Evolutionary conservation across 2,113 vertebrate genomes (phyloP), one percentile per base, ranked within the genome.

Genomic region (Brachypodius melanocephalos): DNA sequence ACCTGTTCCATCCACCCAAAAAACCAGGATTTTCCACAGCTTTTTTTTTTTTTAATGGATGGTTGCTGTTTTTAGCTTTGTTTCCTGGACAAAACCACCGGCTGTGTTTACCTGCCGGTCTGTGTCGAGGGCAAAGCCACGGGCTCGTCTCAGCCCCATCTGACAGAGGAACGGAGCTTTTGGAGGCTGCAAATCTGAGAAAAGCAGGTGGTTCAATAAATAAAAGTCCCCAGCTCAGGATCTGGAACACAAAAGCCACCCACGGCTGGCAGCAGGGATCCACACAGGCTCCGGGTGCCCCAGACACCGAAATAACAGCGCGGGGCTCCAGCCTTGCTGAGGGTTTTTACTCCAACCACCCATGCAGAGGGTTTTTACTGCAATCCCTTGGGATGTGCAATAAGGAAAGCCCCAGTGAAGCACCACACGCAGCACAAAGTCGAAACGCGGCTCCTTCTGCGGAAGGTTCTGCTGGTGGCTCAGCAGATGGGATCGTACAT

Each of bases 11-110:
- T 55, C 68, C 76, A 67, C 76, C 59, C 88, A 34, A 51, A 94
- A 90, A 92, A 48, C 8, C 31, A 42, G 63, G 16, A 40, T 48
- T 94, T 94, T 95, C 80, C 93, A 67, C 1, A 1, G 36, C 2
- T 40, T 20, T 89, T 90, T 88, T 80, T 40, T n/a, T 38, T 38
- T 38, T 38, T 38, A 38, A 48, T 80, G 89, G 92, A 78, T 46
- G 63, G 31, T 36, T 43, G 20, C 85, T 94, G 92, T 89, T 87
- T 94, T 93, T 87, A 85, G 93, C 77, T 81, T 63, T 75, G 85
- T 63, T 93, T 96, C 87, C 91, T 48, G 52, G 88, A 82, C 66
- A 61, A 91, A 95, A 91, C 32, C 89, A 91, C 69, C 6, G 0
- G 9, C 1, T n/a, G 67, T 38, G 82, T 72, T 62, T 85, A 68